Percentiles rank a stretch among this genome's conserved stretches.
These are phyloP conservation scores for Sipha flava DNA, from an alignment of 1,140 invertebrate genomes.

Conservation along the genomic window DNA sequence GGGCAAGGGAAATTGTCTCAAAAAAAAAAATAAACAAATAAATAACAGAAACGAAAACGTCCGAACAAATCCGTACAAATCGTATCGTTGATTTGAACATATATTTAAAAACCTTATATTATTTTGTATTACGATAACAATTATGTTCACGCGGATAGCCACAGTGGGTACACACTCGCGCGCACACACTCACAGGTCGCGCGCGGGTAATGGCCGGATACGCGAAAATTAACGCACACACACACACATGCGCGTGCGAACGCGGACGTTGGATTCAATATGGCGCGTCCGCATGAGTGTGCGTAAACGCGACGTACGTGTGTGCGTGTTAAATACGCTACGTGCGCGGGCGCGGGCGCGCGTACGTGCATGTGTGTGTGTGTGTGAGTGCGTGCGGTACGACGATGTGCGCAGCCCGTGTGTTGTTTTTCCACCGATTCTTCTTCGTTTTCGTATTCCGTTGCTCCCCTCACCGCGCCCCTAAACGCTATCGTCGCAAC, in stretches of 20 bases:
- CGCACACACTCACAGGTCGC: not conserved
- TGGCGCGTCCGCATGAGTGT: constrained; percentile 1
- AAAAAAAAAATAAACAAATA: no score
- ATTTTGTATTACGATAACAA: no score
- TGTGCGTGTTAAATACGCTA: not conserved
- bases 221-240: constrained; percentile 27
- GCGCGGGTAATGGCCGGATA: constrained; percentile 27
- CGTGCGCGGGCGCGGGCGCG: not conserved
- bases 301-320: not conserved
- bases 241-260: not conserved
- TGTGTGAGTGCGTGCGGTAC: not conserved
- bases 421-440: constrained; percentile 33
- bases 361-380: not conserved
- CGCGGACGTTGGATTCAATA: constrained; percentile 24
- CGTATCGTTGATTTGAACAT: no score
- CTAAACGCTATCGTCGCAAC: not conserved
- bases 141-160: not conserved
- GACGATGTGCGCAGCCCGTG: not conserved
- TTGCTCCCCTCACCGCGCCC: not conserved
- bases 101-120: no score
- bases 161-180: not conserved
- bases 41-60: no score
- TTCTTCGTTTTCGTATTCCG: constrained; percentile 29
- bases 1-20: no score
- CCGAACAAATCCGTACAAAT: no score